phyloP scores from a whole-genome alignment of 1,140 invertebrate genomes.

The Calliphora vicina region DNA sequence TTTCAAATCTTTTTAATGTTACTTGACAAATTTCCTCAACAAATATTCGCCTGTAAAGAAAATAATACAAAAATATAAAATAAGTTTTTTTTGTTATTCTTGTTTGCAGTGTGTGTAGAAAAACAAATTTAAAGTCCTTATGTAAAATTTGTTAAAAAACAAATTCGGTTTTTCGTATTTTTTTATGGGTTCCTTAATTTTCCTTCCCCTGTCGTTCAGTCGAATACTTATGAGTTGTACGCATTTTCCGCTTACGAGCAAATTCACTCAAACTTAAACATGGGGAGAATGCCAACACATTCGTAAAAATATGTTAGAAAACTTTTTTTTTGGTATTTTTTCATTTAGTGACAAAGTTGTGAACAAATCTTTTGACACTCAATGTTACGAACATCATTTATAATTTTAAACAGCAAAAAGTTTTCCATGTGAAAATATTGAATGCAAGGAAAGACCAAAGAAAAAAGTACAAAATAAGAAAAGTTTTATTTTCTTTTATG shows the following conservation, averaged over 20 bases:
- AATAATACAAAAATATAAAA: background rate
- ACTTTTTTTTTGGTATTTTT: background rate
- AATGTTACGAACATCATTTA: conserved; percentile 28
- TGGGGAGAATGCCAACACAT: background rate
- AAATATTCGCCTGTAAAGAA: background rate
- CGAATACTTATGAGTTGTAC: background rate
- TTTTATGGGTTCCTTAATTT: background rate
- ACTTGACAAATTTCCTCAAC: background rate
- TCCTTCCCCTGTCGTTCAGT: background rate
- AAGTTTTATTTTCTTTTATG: background rate
- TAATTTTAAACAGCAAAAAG: background rate
- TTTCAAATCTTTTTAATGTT: background rate
- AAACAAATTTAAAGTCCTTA: conserved; percentile 1
- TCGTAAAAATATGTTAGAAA: conserved; percentile 13
- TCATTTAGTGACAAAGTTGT: conserved; percentile 17
- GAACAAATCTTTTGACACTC: conserved; percentile 33
- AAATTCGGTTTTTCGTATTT: background rate
- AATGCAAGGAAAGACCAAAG: background rate
- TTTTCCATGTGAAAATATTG: background rate
- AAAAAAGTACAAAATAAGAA: background rate
- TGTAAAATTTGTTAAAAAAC: background rate
- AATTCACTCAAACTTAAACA: background rate
- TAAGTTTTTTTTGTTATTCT: background rate
- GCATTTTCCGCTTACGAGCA: background rate
- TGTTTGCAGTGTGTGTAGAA: background rate